Conservation (phyloP, 1,140 invertebrate genomes). For the Saccostrea glomerata region DNA sequence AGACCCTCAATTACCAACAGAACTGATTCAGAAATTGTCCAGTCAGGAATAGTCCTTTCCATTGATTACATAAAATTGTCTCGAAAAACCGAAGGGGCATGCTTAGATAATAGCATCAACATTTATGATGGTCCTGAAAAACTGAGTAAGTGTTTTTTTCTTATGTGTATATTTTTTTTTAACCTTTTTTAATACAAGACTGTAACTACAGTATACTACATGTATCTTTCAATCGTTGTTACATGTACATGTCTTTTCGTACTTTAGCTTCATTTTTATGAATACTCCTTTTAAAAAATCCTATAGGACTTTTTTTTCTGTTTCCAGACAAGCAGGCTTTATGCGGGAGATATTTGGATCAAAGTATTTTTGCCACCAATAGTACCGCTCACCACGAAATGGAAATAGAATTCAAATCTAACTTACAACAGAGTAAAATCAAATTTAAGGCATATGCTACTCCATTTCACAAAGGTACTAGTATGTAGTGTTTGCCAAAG, state of each 20-base stretch:
- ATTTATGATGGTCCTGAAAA: background rate
- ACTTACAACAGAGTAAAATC: background rate
- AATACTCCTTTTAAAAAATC: background rate
- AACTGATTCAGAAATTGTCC: background rate
- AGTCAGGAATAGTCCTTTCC: background rate
- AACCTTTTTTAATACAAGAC: background rate
- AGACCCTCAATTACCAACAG: background rate
- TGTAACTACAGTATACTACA: background rate
- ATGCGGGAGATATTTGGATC: background rate
- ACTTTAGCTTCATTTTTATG: background rate
- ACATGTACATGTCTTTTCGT: background rate
- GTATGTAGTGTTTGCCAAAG: too few species aligned
- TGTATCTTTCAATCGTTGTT: background rate
- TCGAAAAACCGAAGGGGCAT: background rate
- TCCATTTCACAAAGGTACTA: background rate
- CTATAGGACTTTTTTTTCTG: background rate
- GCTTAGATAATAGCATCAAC: background rate
- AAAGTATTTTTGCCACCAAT: background rate
- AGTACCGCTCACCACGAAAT: background rate
- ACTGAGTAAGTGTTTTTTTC: background rate
- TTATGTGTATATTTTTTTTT: background rate
- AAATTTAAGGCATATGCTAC: background rate
- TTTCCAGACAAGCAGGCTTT: conserved; percentile 5
- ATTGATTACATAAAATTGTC: background rate
- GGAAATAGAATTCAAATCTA: background rate